Percentiles rank a stretch among this genome's conserved stretches.
Evolutionary conservation across 2,113 vertebrate species (phyloP).

Genomic region (Willisornis vidua): DNA sequence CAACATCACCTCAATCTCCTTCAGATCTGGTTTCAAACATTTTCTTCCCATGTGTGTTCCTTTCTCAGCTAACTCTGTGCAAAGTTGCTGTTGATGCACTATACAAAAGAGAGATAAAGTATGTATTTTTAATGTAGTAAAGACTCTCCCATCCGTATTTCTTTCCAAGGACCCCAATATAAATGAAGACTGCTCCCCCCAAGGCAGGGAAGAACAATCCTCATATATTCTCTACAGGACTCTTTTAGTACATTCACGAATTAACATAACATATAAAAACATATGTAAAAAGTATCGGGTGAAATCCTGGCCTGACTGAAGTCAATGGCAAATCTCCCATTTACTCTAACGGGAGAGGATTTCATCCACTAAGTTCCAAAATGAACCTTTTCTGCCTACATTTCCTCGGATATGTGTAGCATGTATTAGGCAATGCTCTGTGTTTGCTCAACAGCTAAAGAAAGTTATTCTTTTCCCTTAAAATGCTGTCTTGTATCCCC

Average conservation of each 20-base stretch:
- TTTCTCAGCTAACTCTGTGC: neutral
- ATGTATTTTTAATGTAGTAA: neutral
- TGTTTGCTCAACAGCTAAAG: neutral
- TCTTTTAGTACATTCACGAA: slow-evolving; percentile 18
- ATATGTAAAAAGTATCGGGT: neutral
- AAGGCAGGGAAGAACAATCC: neutral
- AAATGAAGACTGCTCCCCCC: neutral
- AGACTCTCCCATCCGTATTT: neutral
- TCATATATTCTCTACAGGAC: neutral
- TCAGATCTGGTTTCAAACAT: neutral
- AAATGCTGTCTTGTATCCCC: neutral
- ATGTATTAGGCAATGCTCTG: neutral
- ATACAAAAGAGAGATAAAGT: neutral
- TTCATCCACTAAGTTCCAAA: slow-evolving; percentile 24
- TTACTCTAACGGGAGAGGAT: neutral
- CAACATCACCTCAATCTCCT: neutral
- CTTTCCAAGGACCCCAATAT: neutral
- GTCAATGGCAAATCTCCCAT: slow-evolving; percentile 36
- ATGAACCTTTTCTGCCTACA: neutral
- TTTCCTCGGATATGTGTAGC: neutral
- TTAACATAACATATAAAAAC: slow-evolving; percentile 8
- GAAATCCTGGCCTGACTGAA: neutral
- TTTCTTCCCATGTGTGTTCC: neutral
- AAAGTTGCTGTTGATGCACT: neutral
- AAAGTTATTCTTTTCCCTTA: neutral